Conservation (phyloP, 2,888 invertebrate species). For the Copidosoma aretas region DNA sequence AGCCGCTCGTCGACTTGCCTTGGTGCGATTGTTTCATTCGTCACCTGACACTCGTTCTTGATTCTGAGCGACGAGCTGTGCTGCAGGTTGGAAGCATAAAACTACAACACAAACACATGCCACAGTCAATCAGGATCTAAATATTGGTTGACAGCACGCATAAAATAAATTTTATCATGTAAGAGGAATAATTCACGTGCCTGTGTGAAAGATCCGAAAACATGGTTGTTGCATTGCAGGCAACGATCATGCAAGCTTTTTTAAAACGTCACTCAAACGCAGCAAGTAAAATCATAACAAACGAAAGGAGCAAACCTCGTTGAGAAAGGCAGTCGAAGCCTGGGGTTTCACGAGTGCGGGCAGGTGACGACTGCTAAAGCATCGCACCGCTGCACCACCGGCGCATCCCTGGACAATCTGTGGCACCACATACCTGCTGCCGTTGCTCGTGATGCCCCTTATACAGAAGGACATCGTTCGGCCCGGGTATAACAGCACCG, state of each 20-base stretch:
- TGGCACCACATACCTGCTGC: slow-evolving; percentile 25
- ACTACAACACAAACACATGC: no score
- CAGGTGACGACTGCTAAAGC: slow-evolving; percentile 60
- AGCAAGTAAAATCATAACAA: slow-evolving; percentile 3
- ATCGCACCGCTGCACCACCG: background rate
- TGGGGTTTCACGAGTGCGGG: slow-evolving; percentile 55
- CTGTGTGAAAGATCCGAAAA: no score
- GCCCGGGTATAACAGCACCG: background rate
- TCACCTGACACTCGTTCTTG: no score
- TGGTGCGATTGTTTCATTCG: no score
- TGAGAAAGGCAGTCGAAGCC: slow-evolving; percentile 64
- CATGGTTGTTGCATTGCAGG: no score
- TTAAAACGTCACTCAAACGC: background rate
- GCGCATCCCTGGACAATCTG: slow-evolving; percentile 24
- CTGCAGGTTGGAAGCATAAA: slow-evolving; percentile 12
- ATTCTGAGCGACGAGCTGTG: background rate
- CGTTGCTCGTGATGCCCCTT: slow-evolving; percentile 63
- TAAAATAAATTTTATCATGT: slow-evolving; percentile 26
- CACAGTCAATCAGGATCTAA: no score
- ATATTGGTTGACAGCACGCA: no score
- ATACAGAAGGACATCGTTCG: slow-evolving; percentile 66
- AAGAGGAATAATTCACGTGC: no score
- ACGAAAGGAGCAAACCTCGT: slow-evolving; percentile 61
- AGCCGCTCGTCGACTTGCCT: background rate
- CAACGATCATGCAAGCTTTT: slow-evolving; percentile 9